A percentile compares a stretch with the other conserved stretches of the same genome.
Evolutionary conservation across 1,140 invertebrate genomes (phyloP).

Genomic region (Mycetomoellerius zeteki): DNA sequence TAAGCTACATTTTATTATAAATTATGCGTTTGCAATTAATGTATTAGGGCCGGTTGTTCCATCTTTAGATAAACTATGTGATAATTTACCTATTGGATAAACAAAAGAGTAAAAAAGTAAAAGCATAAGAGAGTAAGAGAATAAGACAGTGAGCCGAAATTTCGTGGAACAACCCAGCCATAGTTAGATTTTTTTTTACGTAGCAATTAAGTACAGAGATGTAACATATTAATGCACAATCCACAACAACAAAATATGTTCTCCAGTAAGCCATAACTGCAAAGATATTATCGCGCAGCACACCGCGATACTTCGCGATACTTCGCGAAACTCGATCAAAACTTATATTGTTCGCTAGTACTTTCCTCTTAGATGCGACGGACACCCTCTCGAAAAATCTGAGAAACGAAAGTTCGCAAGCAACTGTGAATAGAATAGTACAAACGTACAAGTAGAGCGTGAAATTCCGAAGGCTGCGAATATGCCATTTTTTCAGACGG

Average conservation of each 20-base stretch:
- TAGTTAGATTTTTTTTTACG: background rate
- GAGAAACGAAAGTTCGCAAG: conserved; percentile 70
- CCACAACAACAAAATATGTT: background rate
- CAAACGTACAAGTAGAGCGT: conserved; percentile 69
- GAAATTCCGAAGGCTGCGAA: conserved; percentile 68
- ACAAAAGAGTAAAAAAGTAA: no score
- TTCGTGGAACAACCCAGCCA: no score
- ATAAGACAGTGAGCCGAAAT: no score
- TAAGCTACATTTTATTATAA: background rate
- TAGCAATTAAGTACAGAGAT: background rate
- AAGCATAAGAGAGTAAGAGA: no score
- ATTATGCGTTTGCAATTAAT: background rate
- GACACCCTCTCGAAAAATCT: conserved; percentile 43
- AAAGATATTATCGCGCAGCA: background rate
- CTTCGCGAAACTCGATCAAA: conserved; percentile 45
- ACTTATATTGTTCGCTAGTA: conserved; percentile 6
- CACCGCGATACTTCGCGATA: conserved; percentile 3
- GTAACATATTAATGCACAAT: background rate
- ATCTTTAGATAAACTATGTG: no score
- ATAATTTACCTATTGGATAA: no score
- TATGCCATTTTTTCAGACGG: conserved; percentile 64
- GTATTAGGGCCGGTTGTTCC: background rate
- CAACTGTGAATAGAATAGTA: conserved; percentile 44
- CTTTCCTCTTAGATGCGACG: conserved; percentile 30
- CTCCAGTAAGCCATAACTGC: background rate